These are phyloP conservation scores for Pherbina coryleti DNA, from an alignment of 2,888 invertebrate genomes.

Conservation along the genomic window DNA sequence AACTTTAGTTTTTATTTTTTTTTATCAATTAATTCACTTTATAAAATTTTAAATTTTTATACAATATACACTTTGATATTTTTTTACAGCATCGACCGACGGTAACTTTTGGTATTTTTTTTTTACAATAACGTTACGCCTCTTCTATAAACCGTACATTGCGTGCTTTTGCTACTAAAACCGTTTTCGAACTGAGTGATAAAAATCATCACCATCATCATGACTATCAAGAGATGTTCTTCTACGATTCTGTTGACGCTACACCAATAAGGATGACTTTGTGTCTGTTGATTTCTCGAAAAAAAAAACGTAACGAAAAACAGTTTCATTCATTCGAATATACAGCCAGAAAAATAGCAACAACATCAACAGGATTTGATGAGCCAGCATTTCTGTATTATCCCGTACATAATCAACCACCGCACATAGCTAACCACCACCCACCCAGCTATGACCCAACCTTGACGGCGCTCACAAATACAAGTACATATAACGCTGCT, in stretches of 20 bases:
- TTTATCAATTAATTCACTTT: too few species aligned
- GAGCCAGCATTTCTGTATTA: constrained; percentile 40
- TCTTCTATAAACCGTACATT: constrained; percentile 42
- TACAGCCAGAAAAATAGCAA: constrained; percentile 23
- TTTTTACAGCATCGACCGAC: constrained; percentile 4
- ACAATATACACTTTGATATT: background rate
- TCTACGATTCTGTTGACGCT: constrained; percentile 19
- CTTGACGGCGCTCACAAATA: constrained; percentile 33
- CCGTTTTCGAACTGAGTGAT: constrained; percentile 58
- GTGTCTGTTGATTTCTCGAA: constrained; percentile 31
- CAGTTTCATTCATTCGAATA: constrained; percentile 34
- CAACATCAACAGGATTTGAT: constrained; percentile 51
- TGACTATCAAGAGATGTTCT: constrained; percentile 32
- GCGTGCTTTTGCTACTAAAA: constrained; percentile 56
- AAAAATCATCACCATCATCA: constrained; percentile 23
- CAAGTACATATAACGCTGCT: background rate
- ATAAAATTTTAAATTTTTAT: too few species aligned
- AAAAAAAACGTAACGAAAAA: background rate
- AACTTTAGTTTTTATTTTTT: background rate
- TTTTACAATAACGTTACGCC: constrained; percentile 11
- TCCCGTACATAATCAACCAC: constrained; percentile 52
- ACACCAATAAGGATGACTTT: constrained; percentile 37
- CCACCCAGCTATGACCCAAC: constrained; percentile 45
- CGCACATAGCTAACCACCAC: constrained; percentile 28
- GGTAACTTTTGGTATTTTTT: background rate